Evolutionary conservation across 2,113 vertebrate species (phyloP).

Genomic region (Helogale parvula): DNA sequence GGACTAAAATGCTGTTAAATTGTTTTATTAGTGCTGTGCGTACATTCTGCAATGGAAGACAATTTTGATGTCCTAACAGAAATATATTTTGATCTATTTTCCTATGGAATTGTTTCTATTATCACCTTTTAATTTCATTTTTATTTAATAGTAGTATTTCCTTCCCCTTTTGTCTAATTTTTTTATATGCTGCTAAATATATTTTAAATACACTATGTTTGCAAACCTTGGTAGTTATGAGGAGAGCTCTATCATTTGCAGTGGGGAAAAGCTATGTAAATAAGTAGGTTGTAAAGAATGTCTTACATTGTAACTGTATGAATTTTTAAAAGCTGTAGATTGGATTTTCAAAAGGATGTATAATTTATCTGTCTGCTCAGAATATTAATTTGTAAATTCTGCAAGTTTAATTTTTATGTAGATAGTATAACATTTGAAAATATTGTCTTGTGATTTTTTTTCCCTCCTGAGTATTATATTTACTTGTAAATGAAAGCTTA

Average conservation of each 20-base stretch:
- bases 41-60: conserved; percentile 78
- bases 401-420: conserved; percentile 86
- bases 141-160: conserved; percentile 81
- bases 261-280: conserved; percentile 88
- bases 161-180: conserved; percentile 85
- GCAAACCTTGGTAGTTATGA: conserved; percentile 82
- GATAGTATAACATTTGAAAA: conserved; percentile 81
- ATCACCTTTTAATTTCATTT: conserved; percentile 81
- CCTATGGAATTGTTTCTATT: conserved; percentile 83
- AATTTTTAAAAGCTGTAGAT: conserved; percentile 85
- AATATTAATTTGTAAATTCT: conserved; percentile 89
- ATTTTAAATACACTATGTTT: conserved; percentile 86
- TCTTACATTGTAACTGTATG: conserved; percentile 84
- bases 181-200: conserved; percentile 90
- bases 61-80: conserved; percentile 79
- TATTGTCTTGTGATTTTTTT: conserved; percentile 79
- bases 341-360: conserved; percentile 84
- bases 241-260: conserved; percentile 79
- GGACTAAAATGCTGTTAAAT: conserved; percentile 78
- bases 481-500: conserved; percentile 88
- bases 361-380: conserved; percentile 85
- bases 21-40: conserved; percentile 82
- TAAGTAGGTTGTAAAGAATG: conserved; percentile 87
- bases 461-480: conserved; percentile 70
- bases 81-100: conserved; percentile 85